Conservation (phyloP, 1,140 invertebrate genomes). For the Brachionus manjavacas region DNA sequence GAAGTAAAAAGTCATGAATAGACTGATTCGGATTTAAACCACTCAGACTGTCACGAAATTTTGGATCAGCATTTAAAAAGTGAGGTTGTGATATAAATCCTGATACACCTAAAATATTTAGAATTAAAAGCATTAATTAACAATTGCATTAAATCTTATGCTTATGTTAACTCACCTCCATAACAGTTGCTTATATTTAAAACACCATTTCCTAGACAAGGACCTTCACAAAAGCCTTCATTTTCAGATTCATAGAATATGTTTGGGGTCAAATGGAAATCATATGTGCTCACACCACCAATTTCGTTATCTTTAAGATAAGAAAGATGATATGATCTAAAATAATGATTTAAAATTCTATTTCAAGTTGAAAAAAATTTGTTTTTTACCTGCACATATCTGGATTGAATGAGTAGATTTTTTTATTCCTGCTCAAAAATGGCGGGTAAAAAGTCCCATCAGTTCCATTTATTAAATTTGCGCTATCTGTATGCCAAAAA, state of each 20-base stretch:
- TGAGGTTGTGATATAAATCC: slow-evolving; percentile 37
- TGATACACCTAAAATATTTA: background rate
- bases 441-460: slow-evolving; percentile 42
- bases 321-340: slow-evolving; percentile 28
- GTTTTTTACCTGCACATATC: slow-evolving; percentile 35
- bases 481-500: background rate
- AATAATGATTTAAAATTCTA: background rate
- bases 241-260: slow-evolving; percentile 26
- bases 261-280: slow-evolving; percentile 27
- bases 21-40: background rate
- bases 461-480: slow-evolving; percentile 36
- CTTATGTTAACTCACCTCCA: background rate
- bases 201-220: slow-evolving; percentile 37
- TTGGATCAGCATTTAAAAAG: slow-evolving; percentile 35
- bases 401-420: slow-evolving; percentile 12
- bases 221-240: background rate
- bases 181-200: slow-evolving; percentile 24
- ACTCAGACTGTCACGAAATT: background rate
- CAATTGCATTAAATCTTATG: too few species aligned
- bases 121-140: background rate
- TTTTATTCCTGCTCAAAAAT: background rate
- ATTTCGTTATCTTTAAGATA: background rate
- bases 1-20: slow-evolving; percentile 25
- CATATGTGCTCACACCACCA: background rate
- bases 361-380: background rate